Conservation (phyloP, 2,113 vertebrate species). For the Notiomystis cincta region DNA sequence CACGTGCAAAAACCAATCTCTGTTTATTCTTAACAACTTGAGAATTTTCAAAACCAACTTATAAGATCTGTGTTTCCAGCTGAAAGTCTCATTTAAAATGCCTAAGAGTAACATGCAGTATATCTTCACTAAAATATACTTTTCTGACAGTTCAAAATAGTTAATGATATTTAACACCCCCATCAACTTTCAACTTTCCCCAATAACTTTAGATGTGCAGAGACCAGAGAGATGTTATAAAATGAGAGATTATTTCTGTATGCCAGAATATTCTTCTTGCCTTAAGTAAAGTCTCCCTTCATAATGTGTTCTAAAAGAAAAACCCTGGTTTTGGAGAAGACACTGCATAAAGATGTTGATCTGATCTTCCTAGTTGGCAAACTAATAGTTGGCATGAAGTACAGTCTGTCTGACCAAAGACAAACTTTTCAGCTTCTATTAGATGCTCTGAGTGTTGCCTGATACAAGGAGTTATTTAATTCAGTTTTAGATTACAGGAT, state of each 20-base stretch:
- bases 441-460: neutral
- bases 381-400: neutral
- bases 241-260: neutral
- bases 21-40: no score
- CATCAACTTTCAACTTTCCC: neutral
- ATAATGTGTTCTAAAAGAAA: neutral
- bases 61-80: neutral
- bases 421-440: neutral
- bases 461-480: neutral
- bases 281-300: neutral
- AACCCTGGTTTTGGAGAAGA: neutral
- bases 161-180: accelerated
- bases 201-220: neutral
- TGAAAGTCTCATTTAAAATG: neutral
- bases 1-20: no score
- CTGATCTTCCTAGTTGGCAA: neutral
- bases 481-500: neutral
- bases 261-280: neutral
- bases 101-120: neutral
- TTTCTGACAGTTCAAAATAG: neutral
- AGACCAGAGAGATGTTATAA: neutral
- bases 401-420: neutral
- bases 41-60: neutral
- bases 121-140: neutral
- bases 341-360: neutral